These are phyloP conservation scores for Liposcelis brunnea DNA, from an alignment of 2,888 invertebrate genomes.

Conservation along the genomic window DNA sequence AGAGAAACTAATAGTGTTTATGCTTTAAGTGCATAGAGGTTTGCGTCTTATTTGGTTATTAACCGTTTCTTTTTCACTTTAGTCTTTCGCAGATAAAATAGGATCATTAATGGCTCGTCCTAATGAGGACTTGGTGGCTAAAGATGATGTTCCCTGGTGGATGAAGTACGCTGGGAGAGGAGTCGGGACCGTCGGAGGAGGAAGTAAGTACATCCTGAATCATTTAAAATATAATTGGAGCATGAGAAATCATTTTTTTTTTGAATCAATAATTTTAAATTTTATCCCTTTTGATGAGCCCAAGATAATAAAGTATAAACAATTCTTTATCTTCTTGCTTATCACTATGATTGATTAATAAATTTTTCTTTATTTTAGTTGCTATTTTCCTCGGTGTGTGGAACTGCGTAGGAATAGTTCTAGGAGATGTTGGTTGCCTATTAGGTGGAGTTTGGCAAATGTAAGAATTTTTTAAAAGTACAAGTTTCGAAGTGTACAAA, in stretches of 20 bases:
- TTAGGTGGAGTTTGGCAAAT: slow-evolving; percentile 73
- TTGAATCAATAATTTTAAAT: slow-evolving; percentile 1
- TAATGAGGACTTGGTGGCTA: slow-evolving; percentile 54
- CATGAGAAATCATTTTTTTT: background rate
- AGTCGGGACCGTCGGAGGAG: slow-evolving; percentile 67
- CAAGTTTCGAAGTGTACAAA: background rate
- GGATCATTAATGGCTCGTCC: slow-evolving; percentile 64
- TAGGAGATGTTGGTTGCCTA: slow-evolving; percentile 44
- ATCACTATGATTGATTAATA: too few species aligned
- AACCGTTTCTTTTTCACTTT: slow-evolving; percentile 17
- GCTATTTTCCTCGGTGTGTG: slow-evolving; percentile 67
- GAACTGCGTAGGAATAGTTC: slow-evolving; percentile 49
- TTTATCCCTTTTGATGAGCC: background rate
- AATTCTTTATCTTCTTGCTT: too few species aligned
- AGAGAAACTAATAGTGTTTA: background rate
- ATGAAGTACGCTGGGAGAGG: slow-evolving; percentile 72
- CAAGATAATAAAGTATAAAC: slow-evolving; percentile 4
- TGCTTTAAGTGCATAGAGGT: background rate
- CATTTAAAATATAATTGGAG: slow-evolving; percentile 11
- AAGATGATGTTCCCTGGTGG: slow-evolving; percentile 79
- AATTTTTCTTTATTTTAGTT: too few species aligned
- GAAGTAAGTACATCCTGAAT: slow-evolving; percentile 67
- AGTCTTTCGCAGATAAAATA: slow-evolving; percentile 68
- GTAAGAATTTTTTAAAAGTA: slow-evolving; percentile 24
- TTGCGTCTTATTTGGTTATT: slow-evolving; percentile 10